A percentile compares a stretch with the other conserved stretches of the same genome.
Evolutionary conservation across 2,113 vertebrate species (phyloP).

Genomic region (Sarotherodon lohbergeri): DNA sequence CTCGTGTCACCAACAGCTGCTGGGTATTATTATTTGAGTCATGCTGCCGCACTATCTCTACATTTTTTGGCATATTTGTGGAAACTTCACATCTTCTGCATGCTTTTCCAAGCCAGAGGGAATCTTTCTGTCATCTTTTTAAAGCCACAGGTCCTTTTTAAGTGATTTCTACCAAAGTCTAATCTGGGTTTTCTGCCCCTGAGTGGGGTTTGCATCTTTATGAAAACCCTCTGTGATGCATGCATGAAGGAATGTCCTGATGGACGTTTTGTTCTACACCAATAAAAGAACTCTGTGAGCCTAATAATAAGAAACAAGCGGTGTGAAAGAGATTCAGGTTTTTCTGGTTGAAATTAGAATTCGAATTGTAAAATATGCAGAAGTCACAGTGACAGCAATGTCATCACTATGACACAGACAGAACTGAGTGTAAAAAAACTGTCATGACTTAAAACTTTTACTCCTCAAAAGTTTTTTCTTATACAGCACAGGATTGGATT

Average conservation of each 20-base stretch:
- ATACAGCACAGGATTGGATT: neutral
- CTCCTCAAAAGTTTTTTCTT: neutral
- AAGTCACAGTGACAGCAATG: rapidly evolving
- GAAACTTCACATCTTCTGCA: neutral
- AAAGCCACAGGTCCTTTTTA: neutral
- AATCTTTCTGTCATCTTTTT: neutral
- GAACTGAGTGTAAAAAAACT: neutral
- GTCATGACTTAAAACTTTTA: neutral
- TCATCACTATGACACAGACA: neutral
- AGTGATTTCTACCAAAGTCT: neutral
- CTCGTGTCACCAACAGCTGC: neutral
- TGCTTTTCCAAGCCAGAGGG: neutral
- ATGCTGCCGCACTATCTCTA: neutral
- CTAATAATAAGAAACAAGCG: neutral
- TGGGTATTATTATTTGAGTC: neutral
- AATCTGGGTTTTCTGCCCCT: neutral
- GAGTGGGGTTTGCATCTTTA: neutral
- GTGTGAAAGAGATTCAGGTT: neutral
- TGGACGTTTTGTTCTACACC: rapidly evolving
- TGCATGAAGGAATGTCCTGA: neutral
- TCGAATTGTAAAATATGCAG: neutral
- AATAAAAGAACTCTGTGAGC: neutral
- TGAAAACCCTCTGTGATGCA: too few relatives aligned
- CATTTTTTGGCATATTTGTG: neutral
- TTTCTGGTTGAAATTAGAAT: neutral